Evolutionary conservation across 2,797 vertebrate species (phyloP), one percentile per base, ranked within the genome.

Genomic region (Argentina silus): DNA sequence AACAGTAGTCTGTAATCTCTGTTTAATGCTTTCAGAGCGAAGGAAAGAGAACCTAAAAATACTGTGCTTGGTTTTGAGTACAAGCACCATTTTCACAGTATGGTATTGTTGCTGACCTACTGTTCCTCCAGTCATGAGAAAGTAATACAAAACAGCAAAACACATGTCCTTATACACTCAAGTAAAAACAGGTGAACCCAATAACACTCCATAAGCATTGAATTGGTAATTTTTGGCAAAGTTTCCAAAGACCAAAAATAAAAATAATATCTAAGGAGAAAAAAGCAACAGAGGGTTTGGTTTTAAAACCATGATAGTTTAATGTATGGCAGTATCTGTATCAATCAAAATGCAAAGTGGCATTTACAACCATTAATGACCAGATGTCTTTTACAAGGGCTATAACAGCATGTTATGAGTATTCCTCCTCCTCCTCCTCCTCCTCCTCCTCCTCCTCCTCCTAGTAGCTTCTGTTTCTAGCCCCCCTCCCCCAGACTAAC

Each of bases 291-390:
- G 14, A 21, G 14, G 27, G 19, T 27, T 60, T 60, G 57, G 7
- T 60, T 64, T 45, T 21, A 43, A 45, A 64, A 47, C 42, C 43
- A 17, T 19, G 44, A 19, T 11, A 11, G 70, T 4, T 59, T 0
- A 6, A 74, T 7, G 14, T 50, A 44, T 61, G 81, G 76, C 72
- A 82, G 81, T 78, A 80, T 23, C 69, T 0, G 59, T 79, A 19
- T 80, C 42, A 64, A 70, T 47, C 73, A 65, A 81, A 81, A 78
- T 0, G 44, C 82, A 78, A 45, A 77, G 70, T 65, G 69, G 79
- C 78, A 36, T 80, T 81, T 74, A 70, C 14, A 56, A 65, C 73
- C 83, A 17, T 77, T 81, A 82, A 86, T 78, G 81, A 85, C 77
- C 85, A 87, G 68, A 80, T 83, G 81, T 62, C 9, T 79, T 44